phyloP scores from a whole-genome alignment of 2,797 vertebrate species.

The Tenualosa thibaudeaui region DNA sequence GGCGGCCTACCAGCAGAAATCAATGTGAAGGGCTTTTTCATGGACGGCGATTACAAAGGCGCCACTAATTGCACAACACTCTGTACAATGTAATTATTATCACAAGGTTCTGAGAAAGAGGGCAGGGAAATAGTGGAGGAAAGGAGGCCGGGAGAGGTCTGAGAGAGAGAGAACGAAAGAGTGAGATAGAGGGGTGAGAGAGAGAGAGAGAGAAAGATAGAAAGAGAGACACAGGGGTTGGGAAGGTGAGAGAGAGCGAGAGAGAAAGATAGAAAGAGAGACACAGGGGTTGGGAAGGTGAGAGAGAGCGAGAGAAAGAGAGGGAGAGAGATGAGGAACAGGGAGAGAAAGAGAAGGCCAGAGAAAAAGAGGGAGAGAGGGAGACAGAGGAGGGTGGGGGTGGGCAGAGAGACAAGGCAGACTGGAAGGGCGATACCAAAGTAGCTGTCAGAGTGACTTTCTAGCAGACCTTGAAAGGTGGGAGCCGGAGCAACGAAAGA shows the following conservation, averaged over 20 bases:
- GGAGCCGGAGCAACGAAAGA: neutral
- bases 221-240: conserved; percentile 32
- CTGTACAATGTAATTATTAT: conserved; percentile 62
- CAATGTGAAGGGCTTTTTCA: conserved; percentile 55
- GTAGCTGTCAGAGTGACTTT: conserved; percentile 47
- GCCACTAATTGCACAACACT: conserved; percentile 65
- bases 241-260: conserved; percentile 35
- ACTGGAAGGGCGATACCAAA: conserved; percentile 49
- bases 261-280: conserved; percentile 22
- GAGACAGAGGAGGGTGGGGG: conserved; percentile 32
- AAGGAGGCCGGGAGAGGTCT: conserved; percentile 32
- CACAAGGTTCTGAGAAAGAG: conserved; percentile 44
- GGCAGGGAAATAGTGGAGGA: neutral
- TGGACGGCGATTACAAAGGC: conserved; percentile 58
- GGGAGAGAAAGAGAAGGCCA: conserved; percentile 21
- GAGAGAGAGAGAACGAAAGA: conserved; percentile 55
- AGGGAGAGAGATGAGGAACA: conserved; percentile 42
- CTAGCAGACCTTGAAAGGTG: conserved; percentile 49
- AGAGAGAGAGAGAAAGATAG: conserved; percentile 17
- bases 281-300: neutral
- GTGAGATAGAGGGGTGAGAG: conserved; percentile 21
- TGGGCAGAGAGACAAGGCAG: conserved; percentile 31
- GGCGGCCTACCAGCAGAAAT: conserved; percentile 58
- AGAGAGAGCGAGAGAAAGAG: conserved; percentile 48
- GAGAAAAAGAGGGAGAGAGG: conserved; percentile 54